Percentiles rank a stretch among this genome's conserved stretches.
Evolutionary conservation across 2,113 vertebrate species (phyloP).

Genomic region (Ptilonorhynchus violaceus): DNA sequence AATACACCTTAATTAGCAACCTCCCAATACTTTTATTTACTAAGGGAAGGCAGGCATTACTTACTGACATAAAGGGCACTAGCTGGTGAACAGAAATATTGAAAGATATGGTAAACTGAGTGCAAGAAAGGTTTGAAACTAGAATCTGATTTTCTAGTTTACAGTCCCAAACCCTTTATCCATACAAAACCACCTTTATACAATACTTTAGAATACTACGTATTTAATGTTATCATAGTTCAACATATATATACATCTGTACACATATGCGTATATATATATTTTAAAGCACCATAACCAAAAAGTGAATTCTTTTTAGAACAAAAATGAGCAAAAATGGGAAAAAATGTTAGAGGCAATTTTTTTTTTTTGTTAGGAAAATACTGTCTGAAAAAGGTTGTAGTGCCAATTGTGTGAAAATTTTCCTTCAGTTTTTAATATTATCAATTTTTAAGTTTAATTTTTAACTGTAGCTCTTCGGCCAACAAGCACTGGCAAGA

Average conservation of each 20-base stretch:
- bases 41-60: not conserved
- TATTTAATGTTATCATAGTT: not conserved
- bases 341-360: not conserved
- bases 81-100: not conserved
- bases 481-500: not conserved
- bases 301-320: not conserved
- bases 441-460: not conserved
- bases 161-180: not conserved
- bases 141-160: not conserved
- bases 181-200: not conserved
- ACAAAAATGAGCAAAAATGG: not conserved
- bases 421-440: not conserved
- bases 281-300: not conserved
- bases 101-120: not conserved
- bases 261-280: not conserved
- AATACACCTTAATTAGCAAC: not conserved
- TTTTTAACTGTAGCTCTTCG: not conserved
- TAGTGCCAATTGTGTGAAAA: not conserved
- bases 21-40: not conserved
- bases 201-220: not conserved
- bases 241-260: not conserved
- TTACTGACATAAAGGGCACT: not conserved
- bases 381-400: not conserved
- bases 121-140: not conserved
- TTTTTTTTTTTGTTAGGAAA: not conserved